Evolutionary conservation across 2,888 invertebrate genomes (phyloP).

Genomic region (Cosmorhoe ocellata): DNA sequence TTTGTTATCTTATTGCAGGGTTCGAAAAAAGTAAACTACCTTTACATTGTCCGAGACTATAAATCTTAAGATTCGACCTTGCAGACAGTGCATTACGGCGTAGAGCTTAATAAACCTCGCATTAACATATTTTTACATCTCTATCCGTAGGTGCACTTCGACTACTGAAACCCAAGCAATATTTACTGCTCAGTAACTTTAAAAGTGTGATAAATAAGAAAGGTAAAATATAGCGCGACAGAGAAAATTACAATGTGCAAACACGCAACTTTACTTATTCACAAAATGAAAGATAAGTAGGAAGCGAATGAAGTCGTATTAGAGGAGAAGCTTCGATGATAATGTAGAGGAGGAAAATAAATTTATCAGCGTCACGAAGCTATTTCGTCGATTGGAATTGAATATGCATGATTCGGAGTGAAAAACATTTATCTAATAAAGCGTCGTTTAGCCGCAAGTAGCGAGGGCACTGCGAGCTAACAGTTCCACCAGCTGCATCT

Average conservation of each 20-base stretch:
- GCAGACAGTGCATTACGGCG: neutral
- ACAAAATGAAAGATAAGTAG: constrained; percentile 30
- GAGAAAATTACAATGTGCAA: constrained; percentile 40
- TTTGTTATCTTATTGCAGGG: neutral
- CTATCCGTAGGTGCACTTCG: constrained; percentile 28
- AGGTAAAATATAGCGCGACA: constrained; percentile 34
- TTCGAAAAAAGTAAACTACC: neutral
- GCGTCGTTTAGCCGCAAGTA: constrained; percentile 19
- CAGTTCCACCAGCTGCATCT: constrained; percentile 23
- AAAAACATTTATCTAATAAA: constrained; percentile 16
- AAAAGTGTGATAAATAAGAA: constrained; percentile 39
- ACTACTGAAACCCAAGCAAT: constrained; percentile 36
- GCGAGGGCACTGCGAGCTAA: constrained; percentile 12
- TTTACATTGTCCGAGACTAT: neutral
- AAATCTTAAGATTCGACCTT: constrained; percentile 1
- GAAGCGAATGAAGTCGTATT: constrained; percentile 23
- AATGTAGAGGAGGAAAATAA: constrained; percentile 21
- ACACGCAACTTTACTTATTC: constrained; percentile 40
- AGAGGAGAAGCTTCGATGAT: constrained; percentile 19
- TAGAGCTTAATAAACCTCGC: constrained; percentile 1
- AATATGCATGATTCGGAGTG: constrained; percentile 22
- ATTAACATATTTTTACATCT: constrained; percentile 18
- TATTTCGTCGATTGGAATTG: constrained; percentile 23
- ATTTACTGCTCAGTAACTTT: constrained; percentile 46
- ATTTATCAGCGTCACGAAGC: constrained; percentile 17